Evolutionary conservation across 2,888 invertebrate genomes (phyloP).

Genomic region (Monochamus alternatus): DNA sequence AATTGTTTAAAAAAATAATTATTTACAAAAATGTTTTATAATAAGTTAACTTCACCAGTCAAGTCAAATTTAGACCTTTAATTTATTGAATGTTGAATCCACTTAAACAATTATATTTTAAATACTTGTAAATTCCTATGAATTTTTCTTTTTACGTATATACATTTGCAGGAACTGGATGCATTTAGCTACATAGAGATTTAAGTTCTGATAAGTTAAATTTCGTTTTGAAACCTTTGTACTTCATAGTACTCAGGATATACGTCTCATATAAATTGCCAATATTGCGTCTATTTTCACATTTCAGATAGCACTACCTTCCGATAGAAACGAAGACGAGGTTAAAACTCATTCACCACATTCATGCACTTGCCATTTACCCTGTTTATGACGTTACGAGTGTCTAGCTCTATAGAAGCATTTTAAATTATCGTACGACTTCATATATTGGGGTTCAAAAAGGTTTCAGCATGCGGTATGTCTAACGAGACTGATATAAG

Average conservation of each 20-base stretch:
- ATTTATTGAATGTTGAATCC: too few relatives aligned
- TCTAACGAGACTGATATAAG: slow-evolving; percentile 17
- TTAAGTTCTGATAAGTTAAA: neutral
- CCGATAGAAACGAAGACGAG: slow-evolving; percentile 52
- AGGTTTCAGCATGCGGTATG: slow-evolving; percentile 20
- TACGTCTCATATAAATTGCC: slow-evolving; percentile 8
- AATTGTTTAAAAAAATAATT: too few relatives aligned
- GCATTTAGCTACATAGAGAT: neutral
- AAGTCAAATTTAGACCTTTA: too few relatives aligned
- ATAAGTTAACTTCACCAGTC: too few relatives aligned
- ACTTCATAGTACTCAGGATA: slow-evolving; percentile 30
- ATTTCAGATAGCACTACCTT: slow-evolving; percentile 53
- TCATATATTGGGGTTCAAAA: slow-evolving; percentile 31
- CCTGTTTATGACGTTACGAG: slow-evolving; percentile 46
- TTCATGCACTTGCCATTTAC: slow-evolving; percentile 42
- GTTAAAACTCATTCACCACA: slow-evolving; percentile 48
- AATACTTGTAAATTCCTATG: too few relatives aligned
- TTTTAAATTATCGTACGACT: slow-evolving; percentile 41
- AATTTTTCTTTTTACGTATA: too few relatives aligned
- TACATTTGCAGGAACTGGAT: neutral
- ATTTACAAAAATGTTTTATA: too few relatives aligned
- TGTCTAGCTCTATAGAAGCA: slow-evolving; percentile 35
- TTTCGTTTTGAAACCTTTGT: slow-evolving; percentile 19
- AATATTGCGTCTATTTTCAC: slow-evolving; percentile 40
- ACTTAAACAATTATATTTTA: too few relatives aligned